Evolutionary conservation across 2,113 vertebrate genomes (phyloP).

Genomic region (Python bivittatus): DNA sequence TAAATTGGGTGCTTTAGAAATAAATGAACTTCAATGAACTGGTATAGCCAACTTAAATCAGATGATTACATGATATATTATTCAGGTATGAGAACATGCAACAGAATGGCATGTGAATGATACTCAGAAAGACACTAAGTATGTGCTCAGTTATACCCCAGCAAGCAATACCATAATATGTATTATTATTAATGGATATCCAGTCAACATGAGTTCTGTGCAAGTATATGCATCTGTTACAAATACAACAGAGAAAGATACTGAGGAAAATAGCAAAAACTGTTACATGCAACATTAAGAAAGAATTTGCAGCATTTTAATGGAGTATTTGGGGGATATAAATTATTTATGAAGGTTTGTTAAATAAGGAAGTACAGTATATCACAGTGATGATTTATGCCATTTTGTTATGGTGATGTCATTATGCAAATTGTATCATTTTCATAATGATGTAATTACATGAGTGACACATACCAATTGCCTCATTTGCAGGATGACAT

Average conservation of each 20-base stretch:
- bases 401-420: not conserved
- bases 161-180: not conserved
- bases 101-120: not conserved
- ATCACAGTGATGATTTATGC: not conserved
- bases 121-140: not conserved
- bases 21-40: not conserved
- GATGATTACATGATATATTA: not conserved
- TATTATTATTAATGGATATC: not conserved
- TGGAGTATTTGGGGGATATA: not conserved
- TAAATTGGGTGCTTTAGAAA: not conserved
- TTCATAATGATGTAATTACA: too few species aligned
- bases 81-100: not conserved
- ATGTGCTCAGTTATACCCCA: not conserved
- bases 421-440: not conserved
- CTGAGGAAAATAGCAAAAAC: not conserved
- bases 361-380: not conserved
- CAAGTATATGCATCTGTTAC: not conserved
- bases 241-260: not conserved
- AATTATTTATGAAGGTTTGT: not conserved
- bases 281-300: not conserved
- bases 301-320: not conserved
- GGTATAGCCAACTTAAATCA: not conserved
- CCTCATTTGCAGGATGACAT: too few species aligned
- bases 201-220: not conserved
- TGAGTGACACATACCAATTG: too few species aligned